These are phyloP conservation scores for Cenopis cana DNA, from an alignment of 2,888 invertebrate species.

Conservation along the genomic window DNA sequence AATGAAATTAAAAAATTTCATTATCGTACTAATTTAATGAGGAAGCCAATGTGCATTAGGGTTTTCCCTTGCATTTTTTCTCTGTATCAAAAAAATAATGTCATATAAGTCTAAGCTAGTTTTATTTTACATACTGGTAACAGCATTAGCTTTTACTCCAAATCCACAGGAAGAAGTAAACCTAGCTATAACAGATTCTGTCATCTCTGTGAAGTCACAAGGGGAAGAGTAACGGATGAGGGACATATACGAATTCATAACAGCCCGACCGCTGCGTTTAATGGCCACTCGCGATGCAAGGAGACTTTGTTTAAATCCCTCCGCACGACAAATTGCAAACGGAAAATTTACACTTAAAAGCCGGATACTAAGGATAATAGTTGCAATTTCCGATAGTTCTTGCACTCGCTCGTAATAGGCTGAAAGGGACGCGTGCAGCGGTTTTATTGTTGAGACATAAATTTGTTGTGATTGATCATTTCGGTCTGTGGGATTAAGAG, in stretches of 20 bases:
- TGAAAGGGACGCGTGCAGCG: conserved; percentile 67
- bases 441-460: conserved; percentile 61
- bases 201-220: conserved; percentile 16
- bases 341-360: conserved; percentile 84
- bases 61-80: too few species aligned
- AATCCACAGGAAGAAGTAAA: too few species aligned
- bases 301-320: conserved; percentile 57
- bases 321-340: conserved; percentile 77
- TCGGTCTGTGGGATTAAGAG: not conserved
- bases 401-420: conserved; percentile 46
- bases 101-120: too few species aligned
- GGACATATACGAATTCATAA: conserved; percentile 52
- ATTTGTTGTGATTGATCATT: conserved; percentile 27
- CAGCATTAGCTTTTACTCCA: too few species aligned
- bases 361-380: conserved; percentile 79
- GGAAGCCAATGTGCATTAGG: too few species aligned
- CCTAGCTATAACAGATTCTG: not conserved
- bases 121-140: too few species aligned
- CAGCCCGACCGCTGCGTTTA: conserved; percentile 53
- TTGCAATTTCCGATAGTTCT: conserved; percentile 79
- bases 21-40: too few species aligned
- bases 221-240: conserved; percentile 26
- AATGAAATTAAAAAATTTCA: too few species aligned
- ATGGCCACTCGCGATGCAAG: conserved; percentile 57
- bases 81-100: too few species aligned